Conservation (phyloP, 2,113 vertebrate genomes). For the Leiothrix lutea region DNA sequence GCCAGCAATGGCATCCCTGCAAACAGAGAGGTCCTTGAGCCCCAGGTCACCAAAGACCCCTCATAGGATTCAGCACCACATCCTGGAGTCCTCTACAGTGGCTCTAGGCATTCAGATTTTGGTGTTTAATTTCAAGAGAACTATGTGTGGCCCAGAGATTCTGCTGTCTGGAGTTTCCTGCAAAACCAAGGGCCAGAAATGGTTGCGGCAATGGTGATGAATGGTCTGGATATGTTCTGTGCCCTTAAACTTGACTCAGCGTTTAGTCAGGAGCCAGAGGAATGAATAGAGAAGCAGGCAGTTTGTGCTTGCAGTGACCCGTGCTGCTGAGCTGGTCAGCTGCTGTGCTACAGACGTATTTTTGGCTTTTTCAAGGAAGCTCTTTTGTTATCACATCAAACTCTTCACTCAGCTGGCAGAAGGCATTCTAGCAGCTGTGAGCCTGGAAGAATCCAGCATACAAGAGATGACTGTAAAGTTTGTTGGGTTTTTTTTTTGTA, state of each 20-base stretch:
- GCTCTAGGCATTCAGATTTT: background rate
- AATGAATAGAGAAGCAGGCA: slow-evolving; percentile 22
- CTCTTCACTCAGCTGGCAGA: slow-evolving; percentile 58
- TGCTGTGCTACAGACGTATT: slow-evolving; percentile 29
- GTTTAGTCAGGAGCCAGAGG: slow-evolving; percentile 9
- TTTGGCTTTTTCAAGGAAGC: slow-evolving; percentile 60
- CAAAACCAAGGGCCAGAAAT: background rate
- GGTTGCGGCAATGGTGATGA: background rate
- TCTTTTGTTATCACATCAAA: slow-evolving; percentile 55
- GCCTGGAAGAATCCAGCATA: slow-evolving; percentile 49
- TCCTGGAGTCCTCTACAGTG: background rate
- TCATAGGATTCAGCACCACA: background rate
- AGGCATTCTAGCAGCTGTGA: slow-evolving; percentile 39
- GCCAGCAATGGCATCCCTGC: background rate
- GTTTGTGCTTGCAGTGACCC: slow-evolving; percentile 46
- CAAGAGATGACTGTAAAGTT: slow-evolving; percentile 26
- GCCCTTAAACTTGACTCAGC: slow-evolving; percentile 61
- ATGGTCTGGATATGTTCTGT: background rate
- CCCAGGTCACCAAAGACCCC: background rate
- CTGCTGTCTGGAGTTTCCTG: background rate
- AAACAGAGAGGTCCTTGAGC: background rate
- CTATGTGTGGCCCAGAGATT: background rate
- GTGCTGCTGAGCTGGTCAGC: slow-evolving; percentile 57
- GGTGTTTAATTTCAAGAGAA: background rate
- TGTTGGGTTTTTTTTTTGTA: background rate